phyloP scores from a whole-genome alignment of 2,113 vertebrate species.

The Micromys minutus region DNA sequence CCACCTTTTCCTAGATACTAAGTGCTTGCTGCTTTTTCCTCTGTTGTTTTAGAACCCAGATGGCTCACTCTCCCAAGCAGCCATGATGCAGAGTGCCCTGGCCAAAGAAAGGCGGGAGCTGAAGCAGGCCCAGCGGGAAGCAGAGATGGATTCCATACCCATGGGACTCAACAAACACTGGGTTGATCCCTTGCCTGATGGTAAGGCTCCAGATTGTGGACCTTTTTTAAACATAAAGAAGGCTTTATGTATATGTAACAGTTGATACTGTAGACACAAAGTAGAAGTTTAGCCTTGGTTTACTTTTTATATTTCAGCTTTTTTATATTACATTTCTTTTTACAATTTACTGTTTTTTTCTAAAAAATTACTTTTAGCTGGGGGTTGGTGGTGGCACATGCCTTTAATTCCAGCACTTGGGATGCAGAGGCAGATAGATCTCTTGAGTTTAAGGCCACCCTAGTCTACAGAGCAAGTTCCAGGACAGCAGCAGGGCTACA shows the following conservation, averaged over 20 bases:
- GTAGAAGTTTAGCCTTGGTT: not conserved
- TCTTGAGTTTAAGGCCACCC: not conserved
- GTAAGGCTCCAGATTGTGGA: slow-evolving; percentile 80
- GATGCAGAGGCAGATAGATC: not conserved
- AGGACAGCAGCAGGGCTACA: not conserved
- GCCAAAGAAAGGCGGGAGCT: slow-evolving; percentile 96
- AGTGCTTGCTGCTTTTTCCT: not conserved
- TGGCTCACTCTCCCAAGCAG: slow-evolving; percentile 97
- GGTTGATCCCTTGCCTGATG: slow-evolving; percentile 98
- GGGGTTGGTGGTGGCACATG: not conserved
- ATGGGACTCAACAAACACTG: slow-evolving; percentile 99
- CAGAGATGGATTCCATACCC: slow-evolving; percentile 99
- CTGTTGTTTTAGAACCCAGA: slow-evolving; percentile 92
- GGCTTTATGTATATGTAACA: not conserved
- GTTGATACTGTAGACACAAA: not conserved
- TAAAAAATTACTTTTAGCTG: not conserved
- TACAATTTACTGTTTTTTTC: not conserved
- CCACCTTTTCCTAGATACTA: not conserved
- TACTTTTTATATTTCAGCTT: not conserved
- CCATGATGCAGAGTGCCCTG: slow-evolving; percentile 99
- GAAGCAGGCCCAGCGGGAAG: slow-evolving; percentile 97
- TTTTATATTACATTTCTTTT: not conserved
- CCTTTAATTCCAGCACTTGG: not conserved
- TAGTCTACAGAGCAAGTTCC: not conserved
- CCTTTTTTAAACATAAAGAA: not conserved